Evolutionary conservation across 2,888 invertebrate genomes (phyloP), one percentile per base, ranked within the genome.

Genomic region (Acrocyrtus sp.): DNA sequence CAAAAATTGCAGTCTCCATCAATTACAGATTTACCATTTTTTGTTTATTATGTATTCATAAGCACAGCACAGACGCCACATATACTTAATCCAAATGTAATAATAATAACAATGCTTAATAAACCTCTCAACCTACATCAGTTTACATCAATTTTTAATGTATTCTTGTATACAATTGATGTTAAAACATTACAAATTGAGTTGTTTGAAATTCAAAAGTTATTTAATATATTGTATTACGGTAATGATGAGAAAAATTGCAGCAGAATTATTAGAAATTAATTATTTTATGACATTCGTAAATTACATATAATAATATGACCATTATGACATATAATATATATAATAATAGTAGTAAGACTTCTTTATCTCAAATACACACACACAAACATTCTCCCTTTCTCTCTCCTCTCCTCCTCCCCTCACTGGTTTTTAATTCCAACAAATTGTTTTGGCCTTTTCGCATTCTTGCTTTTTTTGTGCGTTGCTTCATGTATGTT

Each of bases 401-500:
- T 24, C 54, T 53, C 56, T 51, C 58, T 53, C 61, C 51, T 50
- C 53, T 53, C 58, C 54, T 29, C 6, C 43, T 47, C 41, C 58
- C 43, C 65, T 72, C 63, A 66, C 72, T 72, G 65, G 66, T 72
- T 72, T n/a, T 57, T 72, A 72, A 39, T 72, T 66, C 66, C 66
- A 72, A 58, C 63, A 72, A 63, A 63, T 50, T 72, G 57, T 72
- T 72, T 72, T 72, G 70, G 70, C 70, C 70, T 61, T 70, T 62
- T 57, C 56, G 56, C 60, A 68, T 68, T 54, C 57, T 70, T 70
- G 54, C 57, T 63, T 72, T 70, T 65, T 72, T 72, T 72, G 70
- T 72, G 70, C 70, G 70, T 72, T 72, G 70, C 62, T 72, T 58
- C 47, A 34, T 41, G 72, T 66, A 66, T 72, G 72, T 91, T 95